Evolutionary conservation across 2,797 vertebrate genomes (phyloP).

Genomic region (Microcaecilia unicolor): DNA sequence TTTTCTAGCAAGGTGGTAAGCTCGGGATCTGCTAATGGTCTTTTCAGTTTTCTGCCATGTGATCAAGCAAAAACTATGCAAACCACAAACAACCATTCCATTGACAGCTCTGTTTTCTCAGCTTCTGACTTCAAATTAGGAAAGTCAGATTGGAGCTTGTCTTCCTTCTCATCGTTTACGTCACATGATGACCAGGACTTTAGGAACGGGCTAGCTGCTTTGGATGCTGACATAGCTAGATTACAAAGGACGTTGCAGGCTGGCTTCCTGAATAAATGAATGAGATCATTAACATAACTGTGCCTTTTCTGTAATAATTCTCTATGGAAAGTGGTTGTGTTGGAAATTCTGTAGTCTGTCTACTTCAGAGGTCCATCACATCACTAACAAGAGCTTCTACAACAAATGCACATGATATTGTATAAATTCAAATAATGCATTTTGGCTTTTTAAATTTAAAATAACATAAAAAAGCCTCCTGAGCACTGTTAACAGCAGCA

Average conservation of each 20-base stretch:
- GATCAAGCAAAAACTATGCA: constrained; percentile 1
- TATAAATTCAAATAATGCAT: too few relatives aligned
- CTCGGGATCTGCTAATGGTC: constrained; percentile 3
- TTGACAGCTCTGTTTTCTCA: constrained; percentile 32
- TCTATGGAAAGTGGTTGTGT: too few relatives aligned
- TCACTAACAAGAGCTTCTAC: too few relatives aligned
- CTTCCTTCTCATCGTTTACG: constrained; percentile 74
- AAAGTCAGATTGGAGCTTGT: constrained; percentile 63
- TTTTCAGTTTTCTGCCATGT: fast-evolving
- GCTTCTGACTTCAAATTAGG: constrained; percentile 51
- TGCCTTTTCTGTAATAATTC: too few relatives aligned
- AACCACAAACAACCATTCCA: constrained; percentile 3
- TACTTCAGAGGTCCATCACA: too few relatives aligned
- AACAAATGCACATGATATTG: too few relatives aligned
- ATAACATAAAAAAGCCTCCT: too few relatives aligned
- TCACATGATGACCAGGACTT: constrained; percentile 81
- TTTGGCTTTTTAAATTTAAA: too few relatives aligned
- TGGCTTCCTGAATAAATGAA: constrained; percentile 53
- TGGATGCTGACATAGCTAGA: constrained; percentile 83
- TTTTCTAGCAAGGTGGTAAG: constrained; percentile 8
- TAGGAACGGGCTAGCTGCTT: constrained; percentile 71
- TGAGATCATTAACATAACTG: too few relatives aligned
- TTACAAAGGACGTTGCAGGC: constrained; percentile 72
- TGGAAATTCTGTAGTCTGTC: too few relatives aligned
- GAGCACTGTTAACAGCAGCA: too few relatives aligned